Base-by-base conservation (phyloP, 2,888 invertebrate species). In the Drosophila greeni region DNA sequence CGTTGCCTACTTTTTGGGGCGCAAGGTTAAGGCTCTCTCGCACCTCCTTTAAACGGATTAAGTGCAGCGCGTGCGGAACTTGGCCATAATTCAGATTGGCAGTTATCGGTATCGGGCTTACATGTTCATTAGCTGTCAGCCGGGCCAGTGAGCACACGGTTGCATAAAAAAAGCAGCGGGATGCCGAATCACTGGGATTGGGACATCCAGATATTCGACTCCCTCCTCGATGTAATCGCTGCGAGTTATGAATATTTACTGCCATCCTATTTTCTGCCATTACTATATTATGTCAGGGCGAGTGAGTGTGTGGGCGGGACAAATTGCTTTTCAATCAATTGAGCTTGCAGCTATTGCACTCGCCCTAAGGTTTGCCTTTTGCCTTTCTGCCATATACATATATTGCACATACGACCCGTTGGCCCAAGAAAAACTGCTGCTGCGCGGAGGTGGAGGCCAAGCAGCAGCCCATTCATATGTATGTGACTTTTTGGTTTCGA, bases 311-410 rank as follows among this genome's bases (percentile, higher is more conserved):
- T 73, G 79, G 55, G 49, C 34, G 61, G 57, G 18, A 69, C 81
- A 82, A 81, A 81, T 81, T 76, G 84, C 80, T 82, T 81, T 81
- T 81, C 84, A 81, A 81, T 81, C 81, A 81, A 81, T 81, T 81
- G 80, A 79, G 71, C 72, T 72, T 75, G 77, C 84, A 84, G 79
- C 79, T 79, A 82, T 72, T 79, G 84, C 84, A 82, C 82, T 84
- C 39, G 43, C 37, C 43, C 69, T 55, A 70, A 77, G 75, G 67
- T 82, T 52, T 43, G 47, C 37, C 8, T 11, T 11, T 11, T 26
- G 36, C 36, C 18, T 4, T 29, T 29, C 11, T 29, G 29, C 12
- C 4, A 39, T 14, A 39, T 23, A 39, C 11, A 39, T 23, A 66
- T 39, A 83, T 83, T 72, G 61, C 62, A 56, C 72, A 78, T 61